Base-by-base conservation (phyloP, 2,113 vertebrate genomes). In the Corythoichthys haematopterus region DNA sequence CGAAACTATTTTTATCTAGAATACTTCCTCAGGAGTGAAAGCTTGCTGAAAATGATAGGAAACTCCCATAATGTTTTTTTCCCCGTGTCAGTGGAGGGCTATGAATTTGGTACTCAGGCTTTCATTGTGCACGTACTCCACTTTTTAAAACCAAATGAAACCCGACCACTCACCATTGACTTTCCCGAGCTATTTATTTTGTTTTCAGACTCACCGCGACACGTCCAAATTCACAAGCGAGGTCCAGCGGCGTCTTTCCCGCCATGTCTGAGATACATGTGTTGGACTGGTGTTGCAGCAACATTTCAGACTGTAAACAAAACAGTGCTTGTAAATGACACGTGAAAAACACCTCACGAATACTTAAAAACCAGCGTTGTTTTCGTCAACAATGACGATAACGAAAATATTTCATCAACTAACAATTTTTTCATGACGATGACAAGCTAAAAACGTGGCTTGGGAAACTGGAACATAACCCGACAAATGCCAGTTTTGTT, bases 181-280 rank as follows among this genome's bases (percentile, higher is more conserved):
- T 52, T 20, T 11, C 28, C 6, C 6, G 6, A 14, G 33, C 5
- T 33, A 2, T 15, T 57, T 36, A 14, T 57, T 36, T 57, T 35
- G 3, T 11, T 57, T 57, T 36, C 4, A 55, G 3, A 85, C 89
- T 96, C 85, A 99, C 97, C 90, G 92, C 93, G 0, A 99, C 94
- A 1, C 97, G 92, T 71, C 97, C 97, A 50, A 99, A 99, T 88
- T 99, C 97, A 70, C 97, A 99, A 1, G 97, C 96, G 74, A 99
- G 88, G 89, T 99, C 96, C 81, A 99, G 84, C 0, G 97, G 97
- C 0, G 97, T 99, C 89, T 98, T 98, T 2, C 96, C 95, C 0
- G 93, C 94, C 33, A 94, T 90, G 88, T 99, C 96, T 83, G 96
- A 93, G 86, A 98, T 95, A 78, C 96, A 98, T 0, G 96, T 96